Evolutionary conservation across 2,797 vertebrate species (phyloP).

Genomic region (Falco columbarius): DNA sequence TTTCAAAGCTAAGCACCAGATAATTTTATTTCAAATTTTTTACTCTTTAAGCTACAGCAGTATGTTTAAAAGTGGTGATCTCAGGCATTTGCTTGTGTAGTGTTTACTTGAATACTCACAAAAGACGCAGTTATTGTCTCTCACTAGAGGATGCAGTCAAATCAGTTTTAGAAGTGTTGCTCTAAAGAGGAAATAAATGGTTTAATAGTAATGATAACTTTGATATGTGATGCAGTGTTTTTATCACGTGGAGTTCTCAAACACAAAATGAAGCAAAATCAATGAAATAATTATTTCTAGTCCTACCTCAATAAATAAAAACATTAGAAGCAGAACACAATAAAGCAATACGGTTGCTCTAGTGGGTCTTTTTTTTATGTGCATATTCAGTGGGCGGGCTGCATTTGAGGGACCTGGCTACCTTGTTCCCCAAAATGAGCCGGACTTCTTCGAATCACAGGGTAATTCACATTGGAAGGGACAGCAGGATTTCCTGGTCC

Average conservation of each 20-base stretch:
- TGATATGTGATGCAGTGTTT: neutral
- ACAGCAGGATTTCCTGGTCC: neutral
- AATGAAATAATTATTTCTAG: neutral
- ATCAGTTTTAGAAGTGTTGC: neutral
- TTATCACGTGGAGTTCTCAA: neutral
- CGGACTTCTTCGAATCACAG: neutral
- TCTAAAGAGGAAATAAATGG: neutral
- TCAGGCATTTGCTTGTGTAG: neutral
- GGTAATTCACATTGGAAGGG: neutral
- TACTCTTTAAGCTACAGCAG: neutral
- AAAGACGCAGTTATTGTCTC: neutral
- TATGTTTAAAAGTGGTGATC: neutral
- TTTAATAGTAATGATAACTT: neutral
- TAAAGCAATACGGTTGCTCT: neutral
- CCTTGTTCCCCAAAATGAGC: neutral
- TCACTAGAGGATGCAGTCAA: neutral
- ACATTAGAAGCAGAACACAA: neutral
- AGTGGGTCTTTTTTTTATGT: neutral
- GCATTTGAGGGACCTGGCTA: neutral
- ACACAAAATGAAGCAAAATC: neutral
- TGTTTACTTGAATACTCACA: neutral
- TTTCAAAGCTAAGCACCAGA: neutral
- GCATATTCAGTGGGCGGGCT: neutral
- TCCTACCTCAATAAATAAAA: neutral
- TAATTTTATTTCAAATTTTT: neutral